phyloP scores from a whole-genome alignment of 2,888 invertebrate genomes.

The Odontothrips loti region DNA sequence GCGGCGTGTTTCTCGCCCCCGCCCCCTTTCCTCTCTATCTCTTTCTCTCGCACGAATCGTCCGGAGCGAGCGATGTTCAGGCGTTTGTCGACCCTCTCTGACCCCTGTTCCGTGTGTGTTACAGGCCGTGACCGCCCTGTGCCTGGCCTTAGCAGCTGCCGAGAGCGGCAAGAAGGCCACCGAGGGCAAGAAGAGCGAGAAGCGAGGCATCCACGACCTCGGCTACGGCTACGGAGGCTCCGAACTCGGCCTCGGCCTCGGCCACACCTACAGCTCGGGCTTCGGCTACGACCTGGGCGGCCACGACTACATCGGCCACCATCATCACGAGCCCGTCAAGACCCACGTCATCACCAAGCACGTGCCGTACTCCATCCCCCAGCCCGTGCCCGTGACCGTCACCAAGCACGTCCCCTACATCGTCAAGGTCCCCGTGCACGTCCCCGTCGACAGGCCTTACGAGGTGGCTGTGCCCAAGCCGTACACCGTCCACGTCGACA shows the following conservation, averaged over 20 bases:
- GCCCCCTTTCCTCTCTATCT: no score
- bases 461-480: constrained; percentile 18
- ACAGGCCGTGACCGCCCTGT: background rate
- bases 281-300: background rate
- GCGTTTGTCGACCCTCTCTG: background rate
- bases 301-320: background rate
- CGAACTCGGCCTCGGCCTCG: background rate
- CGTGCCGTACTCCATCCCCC: constrained; percentile 34
- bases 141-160: background rate
- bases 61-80: no score
- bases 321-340: constrained; percentile 25
- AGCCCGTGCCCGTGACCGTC: constrained; percentile 5
- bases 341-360: constrained; percentile 35
- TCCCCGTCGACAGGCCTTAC: constrained; percentile 38
- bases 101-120: background rate
- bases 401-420: constrained; percentile 36
- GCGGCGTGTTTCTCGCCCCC: background rate
- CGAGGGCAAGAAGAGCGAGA: constrained; percentile 24
- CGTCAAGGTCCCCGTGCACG: constrained; percentile 37
- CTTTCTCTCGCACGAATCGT: no score
- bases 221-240: constrained; percentile 21
- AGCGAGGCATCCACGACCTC: constrained; percentile 21
- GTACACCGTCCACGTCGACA: constrained; percentile 2
- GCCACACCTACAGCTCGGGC: constrained; percentile 21
- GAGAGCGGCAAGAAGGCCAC: constrained; percentile 19